Conservation (phyloP, 2,797 vertebrate species). For the Notolabrus celidotus region DNA sequence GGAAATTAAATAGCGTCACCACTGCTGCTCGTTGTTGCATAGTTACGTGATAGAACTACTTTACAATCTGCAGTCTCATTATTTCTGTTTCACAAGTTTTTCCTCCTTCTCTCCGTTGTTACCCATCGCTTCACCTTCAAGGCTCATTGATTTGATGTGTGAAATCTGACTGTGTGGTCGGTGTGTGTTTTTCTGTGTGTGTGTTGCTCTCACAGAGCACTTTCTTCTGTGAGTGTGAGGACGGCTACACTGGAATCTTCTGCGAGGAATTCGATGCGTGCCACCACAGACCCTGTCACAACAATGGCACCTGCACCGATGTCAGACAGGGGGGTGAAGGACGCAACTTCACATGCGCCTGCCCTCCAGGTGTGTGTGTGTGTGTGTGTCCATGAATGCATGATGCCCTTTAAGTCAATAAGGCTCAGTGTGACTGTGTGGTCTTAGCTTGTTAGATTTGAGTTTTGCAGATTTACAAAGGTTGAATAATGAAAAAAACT, state of each 20-base stretch:
- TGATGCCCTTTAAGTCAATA: not conserved
- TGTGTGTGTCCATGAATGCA: not conserved
- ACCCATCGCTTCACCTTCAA: slow-evolving; percentile 1
- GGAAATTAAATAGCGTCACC: slow-evolving; percentile 26
- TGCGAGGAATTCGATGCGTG: slow-evolving; percentile 97
- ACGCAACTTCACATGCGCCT: slow-evolving; percentile 92
- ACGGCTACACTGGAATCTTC: slow-evolving; percentile 89
- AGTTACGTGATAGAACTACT: slow-evolving; percentile 40
- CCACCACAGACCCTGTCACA: slow-evolving; percentile 89
- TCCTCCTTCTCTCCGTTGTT: not conserved
- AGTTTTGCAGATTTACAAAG: not conserved
- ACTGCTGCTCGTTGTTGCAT: slow-evolving; percentile 18
- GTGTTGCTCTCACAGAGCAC: slow-evolving; percentile 82
- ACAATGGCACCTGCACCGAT: slow-evolving; percentile 91
- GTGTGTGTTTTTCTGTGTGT: slow-evolving; percentile 3
- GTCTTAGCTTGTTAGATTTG: slow-evolving; percentile 8
- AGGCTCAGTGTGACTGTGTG: not conserved
- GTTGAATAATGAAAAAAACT: slow-evolving; percentile 4
- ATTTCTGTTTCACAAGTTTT: slow-evolving; percentile 25
- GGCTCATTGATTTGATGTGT: slow-evolving; percentile 4
- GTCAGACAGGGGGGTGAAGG: slow-evolving; percentile 87
- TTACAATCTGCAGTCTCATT: slow-evolving; percentile 28
- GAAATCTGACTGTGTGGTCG: not conserved
- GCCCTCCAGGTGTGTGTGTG: slow-evolving; percentile 86
- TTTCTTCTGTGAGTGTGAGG: slow-evolving; percentile 93